Conservation (phyloP, 2,888 invertebrate genomes). For the Leucophenga montana region DNA sequence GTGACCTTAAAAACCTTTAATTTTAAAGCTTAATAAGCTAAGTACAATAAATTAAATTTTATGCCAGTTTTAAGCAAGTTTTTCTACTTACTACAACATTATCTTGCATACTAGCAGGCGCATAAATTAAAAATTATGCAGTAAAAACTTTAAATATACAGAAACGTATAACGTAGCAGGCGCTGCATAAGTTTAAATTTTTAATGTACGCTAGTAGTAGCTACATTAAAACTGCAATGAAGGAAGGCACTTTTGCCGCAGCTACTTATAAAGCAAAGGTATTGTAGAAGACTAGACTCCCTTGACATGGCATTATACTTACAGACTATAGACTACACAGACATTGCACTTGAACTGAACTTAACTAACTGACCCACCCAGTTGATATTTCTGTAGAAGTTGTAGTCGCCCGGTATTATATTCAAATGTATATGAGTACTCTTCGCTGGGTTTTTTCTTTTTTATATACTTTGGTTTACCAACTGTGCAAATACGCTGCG, state of each 20-base stretch:
- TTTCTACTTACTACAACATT: too few relatives aligned
- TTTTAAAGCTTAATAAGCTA: neutral
- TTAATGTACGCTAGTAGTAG: slow-evolving; percentile 20
- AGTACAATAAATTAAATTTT: neutral
- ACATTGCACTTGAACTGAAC: slow-evolving; percentile 54
- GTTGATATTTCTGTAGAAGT: slow-evolving; percentile 8
- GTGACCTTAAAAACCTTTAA: too few relatives aligned
- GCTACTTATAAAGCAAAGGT: slow-evolving; percentile 21
- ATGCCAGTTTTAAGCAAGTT: too few relatives aligned
- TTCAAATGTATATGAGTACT: slow-evolving; percentile 19
- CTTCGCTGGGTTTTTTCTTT: neutral
- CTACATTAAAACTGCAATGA: slow-evolving; percentile 15
- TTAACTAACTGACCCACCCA: slow-evolving; percentile 20
- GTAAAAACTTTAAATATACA: neutral
- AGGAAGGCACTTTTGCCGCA: neutral
- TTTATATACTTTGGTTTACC: neutral
- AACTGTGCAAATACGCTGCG: slow-evolving; percentile 11
- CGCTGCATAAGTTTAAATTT: slow-evolving; percentile 32
- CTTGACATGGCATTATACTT: slow-evolving; percentile 7
- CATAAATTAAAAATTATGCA: slow-evolving; percentile 26
- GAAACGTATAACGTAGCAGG: neutral
- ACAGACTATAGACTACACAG: slow-evolving; percentile 15
- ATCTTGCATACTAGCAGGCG: slow-evolving; percentile 18
- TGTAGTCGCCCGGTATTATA: slow-evolving; percentile 7
- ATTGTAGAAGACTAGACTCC: neutral